Base-by-base conservation (phyloP, 1,140 invertebrate genomes). In the Parapsyche elsis region DNA sequence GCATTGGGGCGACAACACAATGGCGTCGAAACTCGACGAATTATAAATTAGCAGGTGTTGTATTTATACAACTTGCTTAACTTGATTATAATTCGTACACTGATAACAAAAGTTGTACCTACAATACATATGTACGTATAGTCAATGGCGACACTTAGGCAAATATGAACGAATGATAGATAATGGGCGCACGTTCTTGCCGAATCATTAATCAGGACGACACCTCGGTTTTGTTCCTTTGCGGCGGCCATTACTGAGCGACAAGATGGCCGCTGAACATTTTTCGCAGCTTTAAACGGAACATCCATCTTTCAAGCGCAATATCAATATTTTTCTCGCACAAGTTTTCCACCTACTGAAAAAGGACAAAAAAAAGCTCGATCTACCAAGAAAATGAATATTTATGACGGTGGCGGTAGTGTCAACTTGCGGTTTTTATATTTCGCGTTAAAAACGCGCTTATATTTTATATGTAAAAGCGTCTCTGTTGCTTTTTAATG, bases 111-210 rank as follows among this genome's bases (percentile, higher is more conserved):
- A n/a, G n/a, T n/a, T n/a, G n/a, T n/a, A n/a, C n/a, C n/a, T n/a
- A n/a, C n/a, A n/a, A 38, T 38, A 38, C 30, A 38, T 38, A 38
- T 38, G 30, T 38, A 38, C 30, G 7, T 38, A 38, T 38, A 38
- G 30, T 38, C 30, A 38, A 38, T 7, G 12, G n/a, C 10, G 10
- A 12, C 30, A 74, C 71, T 74, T 74, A 30, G 71, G 45, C 30
- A 76, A 76, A 76, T 76, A 57, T 76, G 73, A 76, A 76, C 45
- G 73, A 59, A 76, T 57, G 73, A 76, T 57, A 57, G 73, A 76
- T 76, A 76, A 76, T 76, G 57, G 57, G n/a, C 21, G 44, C 30
- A 21, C 49, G 71, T 45, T 19, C 46, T 46, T 21, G 46, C 21
- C 21, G 57, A 53, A 59, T 57, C 73, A 76, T 76, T 76, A 76